phyloP scores from a whole-genome alignment of 2,797 vertebrate genomes.

The Alectoris magna region DNA sequence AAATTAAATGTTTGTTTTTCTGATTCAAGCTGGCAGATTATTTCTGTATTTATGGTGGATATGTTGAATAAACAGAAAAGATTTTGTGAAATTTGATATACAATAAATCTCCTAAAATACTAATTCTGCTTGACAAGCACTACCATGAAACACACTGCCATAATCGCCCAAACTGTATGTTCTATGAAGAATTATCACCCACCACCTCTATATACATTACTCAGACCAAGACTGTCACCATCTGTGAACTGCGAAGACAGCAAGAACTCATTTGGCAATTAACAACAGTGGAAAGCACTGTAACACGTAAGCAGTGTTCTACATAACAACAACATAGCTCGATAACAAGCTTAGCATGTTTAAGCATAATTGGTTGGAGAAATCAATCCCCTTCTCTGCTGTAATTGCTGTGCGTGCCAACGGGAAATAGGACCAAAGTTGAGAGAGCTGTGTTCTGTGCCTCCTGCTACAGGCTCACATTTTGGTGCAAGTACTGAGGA shows the following conservation, averaged over 20 bases:
- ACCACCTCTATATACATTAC: background rate
- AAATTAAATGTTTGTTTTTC: background rate
- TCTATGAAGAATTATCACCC: background rate
- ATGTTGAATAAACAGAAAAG: background rate
- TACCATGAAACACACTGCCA: background rate
- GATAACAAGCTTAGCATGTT: conserved; percentile 49
- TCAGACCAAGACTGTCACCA: conserved; percentile 27
- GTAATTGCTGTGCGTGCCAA: background rate
- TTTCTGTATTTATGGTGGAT: background rate
- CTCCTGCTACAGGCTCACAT: background rate
- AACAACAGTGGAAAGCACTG: background rate
- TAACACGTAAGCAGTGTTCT: background rate
- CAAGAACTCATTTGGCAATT: conserved; percentile 19
- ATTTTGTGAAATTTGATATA: background rate
- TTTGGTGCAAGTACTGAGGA: background rate
- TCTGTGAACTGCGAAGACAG: conserved; percentile 24
- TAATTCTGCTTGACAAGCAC: background rate
- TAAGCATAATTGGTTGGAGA: conserved; percentile 42
- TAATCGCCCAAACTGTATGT: background rate
- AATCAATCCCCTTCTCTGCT: conserved; percentile 30
- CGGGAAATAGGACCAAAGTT: background rate
- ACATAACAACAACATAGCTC: background rate
- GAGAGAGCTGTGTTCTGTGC: background rate
- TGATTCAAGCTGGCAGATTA: background rate
- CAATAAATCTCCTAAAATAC: background rate